A percentile compares a stretch with the other conserved stretches of the same genome.
phyloP scores from a whole-genome alignment of 2,113 vertebrate species.

The Neodontobutis hainanensis region DNA sequence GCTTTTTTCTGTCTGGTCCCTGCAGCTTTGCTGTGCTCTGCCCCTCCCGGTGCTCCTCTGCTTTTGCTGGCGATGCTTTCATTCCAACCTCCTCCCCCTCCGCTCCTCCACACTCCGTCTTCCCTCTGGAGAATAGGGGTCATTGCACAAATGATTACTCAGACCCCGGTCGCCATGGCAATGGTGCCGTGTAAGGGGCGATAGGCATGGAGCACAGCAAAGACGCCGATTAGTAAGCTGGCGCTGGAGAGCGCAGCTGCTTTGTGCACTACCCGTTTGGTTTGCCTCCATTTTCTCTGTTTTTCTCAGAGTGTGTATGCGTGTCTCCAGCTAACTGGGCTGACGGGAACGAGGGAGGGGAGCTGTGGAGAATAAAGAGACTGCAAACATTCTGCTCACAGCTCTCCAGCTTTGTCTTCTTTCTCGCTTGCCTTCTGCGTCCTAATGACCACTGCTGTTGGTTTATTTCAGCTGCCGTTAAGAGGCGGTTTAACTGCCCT shows the following conservation, averaged over 20 bases:
- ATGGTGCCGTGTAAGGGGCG: slow-evolving; percentile 87
- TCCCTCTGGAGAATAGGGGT: slow-evolving; percentile 92
- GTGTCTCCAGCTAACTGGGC: slow-evolving; percentile 65
- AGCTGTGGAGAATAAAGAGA: slow-evolving; percentile 48
- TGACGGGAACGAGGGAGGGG: slow-evolving; percentile 52
- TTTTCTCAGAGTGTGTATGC: slow-evolving; percentile 37
- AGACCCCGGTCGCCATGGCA: slow-evolving; percentile 93
- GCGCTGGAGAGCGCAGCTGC: slow-evolving; percentile 80
- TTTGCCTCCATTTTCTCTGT: slow-evolving; percentile 69
- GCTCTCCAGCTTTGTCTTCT: slow-evolving; percentile 71
- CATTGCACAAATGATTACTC: slow-evolving; percentile 98
- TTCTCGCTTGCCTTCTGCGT: slow-evolving; percentile 48
- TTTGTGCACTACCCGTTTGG: slow-evolving; percentile 72
- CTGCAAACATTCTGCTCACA: slow-evolving; percentile 67
- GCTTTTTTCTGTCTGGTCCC: slow-evolving; percentile 65
- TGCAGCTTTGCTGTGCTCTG: slow-evolving; percentile 64
- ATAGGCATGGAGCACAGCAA: slow-evolving; percentile 88
- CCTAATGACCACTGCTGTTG: slow-evolving; percentile 57
- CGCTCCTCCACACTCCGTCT: slow-evolving; percentile 62
- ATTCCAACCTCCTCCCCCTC: slow-evolving; percentile 50
- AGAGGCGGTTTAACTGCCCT: slow-evolving; percentile 35
- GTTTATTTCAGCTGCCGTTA: slow-evolving; percentile 39
- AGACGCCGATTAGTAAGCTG: slow-evolving; percentile 87
- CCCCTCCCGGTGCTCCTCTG: slow-evolving; percentile 37
- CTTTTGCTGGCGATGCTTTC: slow-evolving; percentile 58